A percentile compares a stretch with the other conserved stretches of the same genome.
Evolutionary conservation across 1,140 invertebrate species (phyloP).

Genomic region (Hypothenemus hampei): DNA sequence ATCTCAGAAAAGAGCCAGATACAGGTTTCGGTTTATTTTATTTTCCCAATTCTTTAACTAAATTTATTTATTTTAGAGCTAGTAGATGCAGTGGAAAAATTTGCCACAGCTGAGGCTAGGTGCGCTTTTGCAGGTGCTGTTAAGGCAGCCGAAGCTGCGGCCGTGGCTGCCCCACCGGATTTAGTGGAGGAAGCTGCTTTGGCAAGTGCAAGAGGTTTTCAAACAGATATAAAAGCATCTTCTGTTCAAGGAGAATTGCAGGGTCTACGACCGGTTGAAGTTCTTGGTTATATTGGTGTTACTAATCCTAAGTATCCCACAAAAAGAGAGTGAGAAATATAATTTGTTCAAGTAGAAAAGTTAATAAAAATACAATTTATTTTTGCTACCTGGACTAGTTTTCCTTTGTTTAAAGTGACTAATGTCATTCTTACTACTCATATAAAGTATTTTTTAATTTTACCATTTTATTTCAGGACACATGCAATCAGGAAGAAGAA

Average conservation of each 20-base stretch:
- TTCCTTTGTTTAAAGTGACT: too few species aligned
- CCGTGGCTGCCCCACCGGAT: constrained; percentile 43
- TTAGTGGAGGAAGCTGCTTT: constrained; percentile 45
- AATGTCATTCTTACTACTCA: not conserved
- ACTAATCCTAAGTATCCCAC: constrained; percentile 40
- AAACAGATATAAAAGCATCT: constrained; percentile 37
- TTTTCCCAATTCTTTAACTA: not conserved
- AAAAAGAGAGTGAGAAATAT: constrained; percentile 4
- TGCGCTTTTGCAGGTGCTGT: constrained; percentile 43
- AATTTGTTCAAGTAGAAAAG: not conserved
- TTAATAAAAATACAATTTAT: not conserved
- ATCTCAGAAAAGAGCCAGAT: constrained; percentile 35
- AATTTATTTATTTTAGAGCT: constrained; percentile 32
- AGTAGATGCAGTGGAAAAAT: constrained; percentile 42
- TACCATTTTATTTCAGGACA: constrained; percentile 65
- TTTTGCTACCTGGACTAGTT: too few species aligned
- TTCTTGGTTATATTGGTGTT: constrained; percentile 45
- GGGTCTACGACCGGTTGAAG: constrained; percentile 43
- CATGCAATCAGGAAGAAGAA: constrained; percentile 31
- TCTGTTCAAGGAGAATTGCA: constrained; percentile 37
- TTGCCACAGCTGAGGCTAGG: constrained; percentile 44
- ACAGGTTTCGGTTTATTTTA: constrained; percentile 18
- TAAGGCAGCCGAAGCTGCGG: constrained; percentile 44
- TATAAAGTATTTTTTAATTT: not conserved
- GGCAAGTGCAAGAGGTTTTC: constrained; percentile 40